Evolutionary conservation across 92 coral and sea anemone genomes (phyloP), one percentile per base, ranked within the genome.

Genomic region (Porites cylindrica): DNA sequence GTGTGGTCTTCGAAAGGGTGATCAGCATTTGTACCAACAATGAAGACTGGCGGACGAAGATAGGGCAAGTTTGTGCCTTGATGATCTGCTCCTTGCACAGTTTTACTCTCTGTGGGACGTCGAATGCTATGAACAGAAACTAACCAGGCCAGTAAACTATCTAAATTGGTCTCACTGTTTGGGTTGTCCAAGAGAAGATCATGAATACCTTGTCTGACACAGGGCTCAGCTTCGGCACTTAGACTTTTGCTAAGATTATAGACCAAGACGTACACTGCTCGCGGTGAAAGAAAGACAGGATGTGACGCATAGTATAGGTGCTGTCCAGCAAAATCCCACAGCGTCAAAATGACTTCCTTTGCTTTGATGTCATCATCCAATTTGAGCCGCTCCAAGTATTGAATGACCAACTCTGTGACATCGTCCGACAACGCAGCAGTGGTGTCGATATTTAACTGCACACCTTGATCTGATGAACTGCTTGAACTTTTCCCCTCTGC

Each of bases 291-390:
- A 85, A 92, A 92, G 69, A 92, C 95, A 19, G 95, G 83, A 70
- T 92, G 95, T 13, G 95, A 92, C 2, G 95, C 95, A 66, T 92
- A 92, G 77, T 92, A 92, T 53, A 92, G 72, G 29, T 92, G 95
- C 80, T 92, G 95, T n/a, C 95, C 95, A 8, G 95, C 95, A 61
- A 92, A 92, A 72, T 92, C 95, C 95, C 95, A 92, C 54, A 90
- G 68, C 20, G 60, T 54, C 7, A 54, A 13, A 10, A 54, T 54
- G 11, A 13, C 60, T 54, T 54, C 60, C 4, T 8, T 54, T 54
- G 60, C 60, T 13, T 54, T 75, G 32, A 78, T 75, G 66, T 77
- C 82, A 8, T 88, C 88, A 12, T 79, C 92, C 24, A 74, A 9
- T 12, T 53, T 47, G 0, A 74, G 79, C 43, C n/a, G 19, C 87